These are phyloP conservation scores for Sialis fuliginosa DNA, from an alignment of 2,888 invertebrate species.

Conservation along the genomic window DNA sequence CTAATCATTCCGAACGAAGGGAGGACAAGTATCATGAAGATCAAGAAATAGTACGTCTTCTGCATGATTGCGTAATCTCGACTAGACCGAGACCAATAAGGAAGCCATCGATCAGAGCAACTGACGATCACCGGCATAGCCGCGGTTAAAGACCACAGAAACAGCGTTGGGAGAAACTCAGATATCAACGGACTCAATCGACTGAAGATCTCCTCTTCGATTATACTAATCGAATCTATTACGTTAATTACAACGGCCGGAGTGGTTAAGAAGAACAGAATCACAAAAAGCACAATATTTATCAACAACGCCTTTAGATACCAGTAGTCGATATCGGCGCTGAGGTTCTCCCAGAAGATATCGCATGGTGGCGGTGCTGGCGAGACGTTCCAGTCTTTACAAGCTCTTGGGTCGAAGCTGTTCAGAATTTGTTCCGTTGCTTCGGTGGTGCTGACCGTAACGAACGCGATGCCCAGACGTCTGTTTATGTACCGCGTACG, in stretches of 20 bases:
- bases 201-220: constrained; percentile 30
- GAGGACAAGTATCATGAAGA: constrained; percentile 86
- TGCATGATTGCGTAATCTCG: constrained; percentile 88
- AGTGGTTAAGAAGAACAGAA: constrained; percentile 83
- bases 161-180: constrained; percentile 77
- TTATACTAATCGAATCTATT: constrained; percentile 32
- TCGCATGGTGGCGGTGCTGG: constrained; percentile 86
- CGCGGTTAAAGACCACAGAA: constrained; percentile 77
- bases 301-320: constrained; percentile 69
- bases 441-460: constrained; percentile 62
- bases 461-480: constrained; percentile 79
- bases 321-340: constrained; percentile 67
- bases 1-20: constrained; percentile 84
- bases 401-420: constrained; percentile 40
- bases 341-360: constrained; percentile 88
- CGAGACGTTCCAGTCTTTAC: constrained; percentile 59
- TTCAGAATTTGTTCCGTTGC: constrained; percentile 48
- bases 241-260: constrained; percentile 73
- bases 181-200: constrained; percentile 51
- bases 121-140: constrained; percentile 81
- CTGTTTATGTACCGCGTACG: constrained; percentile 58
- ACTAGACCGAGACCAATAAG: constrained; percentile 86
- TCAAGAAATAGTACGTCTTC: constrained; percentile 77
- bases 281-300: constrained; percentile 59
- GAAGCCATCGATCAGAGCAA: constrained; percentile 77